Base-by-base conservation (phyloP, 2,113 vertebrate genomes). In the Mola mola region DNA sequence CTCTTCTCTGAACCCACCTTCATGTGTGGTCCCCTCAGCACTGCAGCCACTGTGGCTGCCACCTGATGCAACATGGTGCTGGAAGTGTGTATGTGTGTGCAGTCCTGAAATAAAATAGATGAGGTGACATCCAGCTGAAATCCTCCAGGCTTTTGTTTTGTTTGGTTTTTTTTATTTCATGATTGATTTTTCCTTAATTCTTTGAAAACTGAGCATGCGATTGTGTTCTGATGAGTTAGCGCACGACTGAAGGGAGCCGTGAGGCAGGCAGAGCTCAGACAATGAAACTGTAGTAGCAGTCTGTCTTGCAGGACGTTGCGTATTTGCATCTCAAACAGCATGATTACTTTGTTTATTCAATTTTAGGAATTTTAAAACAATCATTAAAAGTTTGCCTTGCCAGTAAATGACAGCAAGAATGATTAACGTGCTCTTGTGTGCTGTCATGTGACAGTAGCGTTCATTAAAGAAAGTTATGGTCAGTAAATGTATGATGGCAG, bases 21-120 rank as follows among this genome's bases (percentile, higher is more conserved):
- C 64, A 62, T 87, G 83, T 85, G 87, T 87, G 85, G 85, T 87
- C 83, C 55, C 28, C 68, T 82, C 65, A 33, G 59, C 13, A 0
- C 74, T 34, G 52, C 64, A 49, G 79, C 72, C 73, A 73, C 72
- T 25, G 38, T 1, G 28, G 72, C 70, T 55, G 72, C 52, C 69
- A 82, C 73, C 67, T 56, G 5, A 26, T 25, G 66, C 75, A 55
- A 66, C 57, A 34, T 50, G 36, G 48, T 41, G 36, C 19, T 51
- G 42, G 40, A 66, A 57, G 33, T 37, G 25, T 47, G 47, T 40
- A 40, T 53, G 43, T 38, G 36, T 31, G 28, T 36, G 28, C 44
- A 41, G 26, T 4, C 15, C 6, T 46, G 22, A 25, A 65, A 76
- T 69, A 28, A 79, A 81, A 52, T 49, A 47, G 64, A 84, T 41